Evolutionary conservation across 2,113 vertebrate genomes (phyloP), one percentile per base, ranked within the genome.

Genomic region (Peromyscus polionotus): DNA sequence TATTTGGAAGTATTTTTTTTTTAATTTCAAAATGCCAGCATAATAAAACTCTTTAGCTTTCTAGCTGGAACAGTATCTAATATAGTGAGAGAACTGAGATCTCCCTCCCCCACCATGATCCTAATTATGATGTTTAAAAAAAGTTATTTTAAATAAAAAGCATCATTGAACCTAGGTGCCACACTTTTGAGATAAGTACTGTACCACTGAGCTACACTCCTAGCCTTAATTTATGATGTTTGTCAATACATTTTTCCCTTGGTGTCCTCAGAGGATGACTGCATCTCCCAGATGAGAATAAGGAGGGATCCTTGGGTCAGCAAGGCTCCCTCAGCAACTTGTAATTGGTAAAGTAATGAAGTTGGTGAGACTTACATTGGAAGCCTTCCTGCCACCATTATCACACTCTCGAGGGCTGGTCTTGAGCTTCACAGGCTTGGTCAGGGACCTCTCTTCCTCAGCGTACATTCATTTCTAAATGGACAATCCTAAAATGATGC

Each of bases 1-100:
- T 59, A 26, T 95, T 76, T 28, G 42, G 24, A 95, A 87, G n/a
- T 75, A 77, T 93, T 92, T 93, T 92, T 93, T 84, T 93, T 88
- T 36, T 13, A 67, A 33, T 31, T 86, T 67, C 7, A 67, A 86
- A 33, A 67, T 33, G 13, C 11, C 19, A 81, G n/a, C 72, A 11
- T 90, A 65, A 61, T 89, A 86, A 96, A 95, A 86, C 13, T 72
- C 79, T 67, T 51, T 63, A 93, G 28, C 24, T 33, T 42, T 93
- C n/a, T 84, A 45, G 77, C 48, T 90, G 45, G 33, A 95, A 42
- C 57, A 70, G 2, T 89, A 90, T 75, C 80, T 79, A 80, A 92
- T 92, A 73, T 90, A 87, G 26, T 95, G 91, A 79, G 90, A 86
- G 33, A 79, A 77, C 59, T 73, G 67, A 36, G n/a, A 59, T 92